A percentile compares a stretch with the other conserved stretches of the same genome.
phyloP scores from a whole-genome alignment of 2,888 invertebrate species.

The Andrena camellia region DNA sequence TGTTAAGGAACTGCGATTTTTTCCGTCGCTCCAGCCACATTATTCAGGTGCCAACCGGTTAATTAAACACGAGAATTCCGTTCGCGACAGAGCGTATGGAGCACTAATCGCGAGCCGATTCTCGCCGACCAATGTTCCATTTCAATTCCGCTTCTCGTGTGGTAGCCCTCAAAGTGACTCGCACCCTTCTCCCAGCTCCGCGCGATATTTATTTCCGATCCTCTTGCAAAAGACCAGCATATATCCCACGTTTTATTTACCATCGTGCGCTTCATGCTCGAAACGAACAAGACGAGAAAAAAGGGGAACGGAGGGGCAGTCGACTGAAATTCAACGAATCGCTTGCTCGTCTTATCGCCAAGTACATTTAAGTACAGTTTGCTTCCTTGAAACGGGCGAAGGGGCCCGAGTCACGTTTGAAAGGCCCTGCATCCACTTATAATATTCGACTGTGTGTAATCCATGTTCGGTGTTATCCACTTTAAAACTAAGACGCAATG shows the following conservation, averaged over 20 bases:
- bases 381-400: not conserved
- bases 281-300: not conserved
- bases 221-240: too few relatives aligned
- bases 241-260: slow-evolving; percentile 13
- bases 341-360: not conserved
- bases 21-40: slow-evolving; percentile 59
- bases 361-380: not conserved
- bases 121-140: slow-evolving; percentile 46
- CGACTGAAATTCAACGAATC: not conserved
- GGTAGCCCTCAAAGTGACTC: slow-evolving; percentile 50
- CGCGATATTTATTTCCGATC: not conserved
- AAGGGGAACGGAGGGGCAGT: not conserved
- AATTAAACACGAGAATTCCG: slow-evolving; percentile 53
- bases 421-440: slow-evolving; percentile 38
- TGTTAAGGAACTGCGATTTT: slow-evolving; percentile 67
- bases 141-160: slow-evolving; percentile 47
- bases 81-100: slow-evolving; percentile 42
- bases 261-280: not conserved
- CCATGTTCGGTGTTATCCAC: slow-evolving; percentile 61
- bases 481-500: slow-evolving; percentile 61
- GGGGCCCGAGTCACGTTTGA: slow-evolving; percentile 54
- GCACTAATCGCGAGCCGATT: slow-evolving; percentile 15
- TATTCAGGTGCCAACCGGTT: slow-evolving; percentile 76
- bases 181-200: not conserved
- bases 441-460: slow-evolving; percentile 61